phyloP scores from a whole-genome alignment of 2,888 invertebrate genomes.

The Diplolepis rosae region DNA sequence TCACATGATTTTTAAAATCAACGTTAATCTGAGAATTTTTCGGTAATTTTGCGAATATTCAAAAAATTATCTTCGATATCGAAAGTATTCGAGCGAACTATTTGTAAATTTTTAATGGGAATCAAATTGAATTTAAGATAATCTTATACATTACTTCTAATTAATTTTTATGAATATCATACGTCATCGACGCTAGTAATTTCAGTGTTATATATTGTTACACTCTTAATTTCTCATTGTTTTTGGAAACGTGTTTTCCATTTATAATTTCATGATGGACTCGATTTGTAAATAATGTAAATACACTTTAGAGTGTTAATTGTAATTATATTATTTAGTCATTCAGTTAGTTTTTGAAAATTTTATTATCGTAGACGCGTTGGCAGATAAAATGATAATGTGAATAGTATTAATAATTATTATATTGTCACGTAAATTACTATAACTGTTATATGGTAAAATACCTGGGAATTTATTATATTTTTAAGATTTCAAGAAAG shows the following conservation, averaged over 20 bases:
- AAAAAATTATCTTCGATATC: not conserved
- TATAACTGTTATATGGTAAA: not conserved
- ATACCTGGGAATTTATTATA: not conserved
- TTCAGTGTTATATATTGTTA: slow-evolving; percentile 21
- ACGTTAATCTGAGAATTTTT: no score
- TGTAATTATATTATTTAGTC: slow-evolving; percentile 4
- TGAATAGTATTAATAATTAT: slow-evolving; percentile 1
- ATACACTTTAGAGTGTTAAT: slow-evolving; percentile 59
- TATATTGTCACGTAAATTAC: slow-evolving; percentile 1
- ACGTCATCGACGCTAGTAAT: slow-evolving; percentile 16
- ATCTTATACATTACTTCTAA: not conserved
- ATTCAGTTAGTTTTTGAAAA: not conserved
- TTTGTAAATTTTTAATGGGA: no score
- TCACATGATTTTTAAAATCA: no score
- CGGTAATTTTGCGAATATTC: no score
- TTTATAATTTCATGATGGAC: slow-evolving; percentile 5
- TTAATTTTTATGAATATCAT: slow-evolving; percentile 19
- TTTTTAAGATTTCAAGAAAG: not conserved
- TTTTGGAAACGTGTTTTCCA: not conserved
- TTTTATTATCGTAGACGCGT: slow-evolving; percentile 2
- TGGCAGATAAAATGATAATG: not conserved
- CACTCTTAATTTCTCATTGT: not conserved
- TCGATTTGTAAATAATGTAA: slow-evolving; percentile 67
- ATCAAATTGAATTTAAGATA: slow-evolving; percentile 6
- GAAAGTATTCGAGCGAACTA: no score